These are phyloP conservation scores for Platichthys flesus DNA, from an alignment of 2,113 vertebrate genomes.

Conservation along the genomic window DNA sequence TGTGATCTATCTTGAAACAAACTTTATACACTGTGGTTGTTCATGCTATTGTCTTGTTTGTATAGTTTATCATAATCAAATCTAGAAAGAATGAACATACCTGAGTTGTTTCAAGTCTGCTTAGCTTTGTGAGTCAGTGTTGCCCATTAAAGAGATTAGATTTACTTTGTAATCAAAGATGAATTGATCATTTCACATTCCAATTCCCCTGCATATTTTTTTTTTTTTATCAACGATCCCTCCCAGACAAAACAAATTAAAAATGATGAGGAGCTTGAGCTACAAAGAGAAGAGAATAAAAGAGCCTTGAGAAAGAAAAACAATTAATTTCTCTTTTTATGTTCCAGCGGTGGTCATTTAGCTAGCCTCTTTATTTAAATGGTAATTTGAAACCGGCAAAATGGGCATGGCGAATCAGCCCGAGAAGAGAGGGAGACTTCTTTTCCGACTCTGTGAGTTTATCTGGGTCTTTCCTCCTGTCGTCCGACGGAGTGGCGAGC, in stretches of 20 bases:
- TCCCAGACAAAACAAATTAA: slow-evolving; percentile 61
- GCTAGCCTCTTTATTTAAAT: slow-evolving; percentile 81
- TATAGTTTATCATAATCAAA: slow-evolving; percentile 47
- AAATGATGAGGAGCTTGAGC: slow-evolving; percentile 52
- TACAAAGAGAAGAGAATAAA: slow-evolving; percentile 48
- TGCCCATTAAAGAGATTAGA: slow-evolving; percentile 67
- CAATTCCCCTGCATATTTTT: slow-evolving; percentile 49
- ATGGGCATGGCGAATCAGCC: slow-evolving; percentile 67
- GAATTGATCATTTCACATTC: slow-evolving; percentile 53
- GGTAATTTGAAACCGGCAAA: slow-evolving; percentile 73
- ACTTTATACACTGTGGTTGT: slow-evolving; percentile 46
- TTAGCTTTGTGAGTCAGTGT: slow-evolving; percentile 55
- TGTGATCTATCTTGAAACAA: slow-evolving; percentile 36
- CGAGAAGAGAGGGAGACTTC: slow-evolving; percentile 64
- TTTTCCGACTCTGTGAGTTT: slow-evolving; percentile 61
- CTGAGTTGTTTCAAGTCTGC: slow-evolving; percentile 60
- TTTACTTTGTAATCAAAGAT: slow-evolving; percentile 75
- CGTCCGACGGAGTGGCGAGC: slow-evolving; percentile 58
- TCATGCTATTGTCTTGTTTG: slow-evolving; percentile 80
- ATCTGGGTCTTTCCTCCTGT: slow-evolving; percentile 64
- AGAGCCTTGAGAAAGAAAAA: slow-evolving; percentile 65
- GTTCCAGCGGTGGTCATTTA: slow-evolving; percentile 74
- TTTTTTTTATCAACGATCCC: slow-evolving; percentile 62
- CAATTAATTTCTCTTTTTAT: slow-evolving; percentile 73
- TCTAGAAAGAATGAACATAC: slow-evolving; percentile 49